Conservation (phyloP, 1,140 invertebrate genomes). For the Drosophila lacertosa region DNA sequence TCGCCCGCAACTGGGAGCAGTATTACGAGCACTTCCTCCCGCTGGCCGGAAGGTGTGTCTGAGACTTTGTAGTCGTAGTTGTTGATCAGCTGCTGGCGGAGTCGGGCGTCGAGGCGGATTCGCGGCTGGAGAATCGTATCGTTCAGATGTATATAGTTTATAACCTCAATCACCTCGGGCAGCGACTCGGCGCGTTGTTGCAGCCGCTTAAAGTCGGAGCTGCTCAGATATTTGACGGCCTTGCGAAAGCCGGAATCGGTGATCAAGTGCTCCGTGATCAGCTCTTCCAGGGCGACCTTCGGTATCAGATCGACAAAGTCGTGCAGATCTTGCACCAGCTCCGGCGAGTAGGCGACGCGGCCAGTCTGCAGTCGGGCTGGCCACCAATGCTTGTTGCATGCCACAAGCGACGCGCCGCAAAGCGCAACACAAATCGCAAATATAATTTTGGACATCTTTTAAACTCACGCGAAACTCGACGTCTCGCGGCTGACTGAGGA, state of each 20-base stretch:
- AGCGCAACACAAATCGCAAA: conserved; percentile 10
- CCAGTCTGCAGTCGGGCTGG: background rate
- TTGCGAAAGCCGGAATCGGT: conserved; percentile 70
- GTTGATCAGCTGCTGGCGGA: background rate
- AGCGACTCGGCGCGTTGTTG: conserved; percentile 47
- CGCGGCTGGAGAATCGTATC: conserved; percentile 23
- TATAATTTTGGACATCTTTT: conserved; percentile 13
- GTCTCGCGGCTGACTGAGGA: conserved; percentile 9
- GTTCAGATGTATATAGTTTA: conserved; percentile 71
- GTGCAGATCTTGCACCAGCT: conserved; percentile 61
- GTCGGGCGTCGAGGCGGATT: background rate
- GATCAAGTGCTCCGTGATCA: conserved; percentile 71
- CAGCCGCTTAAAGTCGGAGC: conserved; percentile 60
- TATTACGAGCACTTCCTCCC: conserved; percentile 40
- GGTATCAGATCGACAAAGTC: conserved; percentile 70
- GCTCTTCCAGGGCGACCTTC: conserved; percentile 49
- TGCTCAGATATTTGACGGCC: conserved; percentile 61
- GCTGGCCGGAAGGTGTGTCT: background rate
- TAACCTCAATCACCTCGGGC: conserved; percentile 68
- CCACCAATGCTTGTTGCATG: conserved; percentile 1
- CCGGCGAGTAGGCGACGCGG: conserved; percentile 57
- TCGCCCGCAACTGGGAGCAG: conserved; percentile 13
- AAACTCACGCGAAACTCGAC: background rate
- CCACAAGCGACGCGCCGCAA: conserved; percentile 16
- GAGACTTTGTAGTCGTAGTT: background rate